Conservation (phyloP, 1,140 invertebrate species). For the Teleogryllus occipitalis region DNA sequence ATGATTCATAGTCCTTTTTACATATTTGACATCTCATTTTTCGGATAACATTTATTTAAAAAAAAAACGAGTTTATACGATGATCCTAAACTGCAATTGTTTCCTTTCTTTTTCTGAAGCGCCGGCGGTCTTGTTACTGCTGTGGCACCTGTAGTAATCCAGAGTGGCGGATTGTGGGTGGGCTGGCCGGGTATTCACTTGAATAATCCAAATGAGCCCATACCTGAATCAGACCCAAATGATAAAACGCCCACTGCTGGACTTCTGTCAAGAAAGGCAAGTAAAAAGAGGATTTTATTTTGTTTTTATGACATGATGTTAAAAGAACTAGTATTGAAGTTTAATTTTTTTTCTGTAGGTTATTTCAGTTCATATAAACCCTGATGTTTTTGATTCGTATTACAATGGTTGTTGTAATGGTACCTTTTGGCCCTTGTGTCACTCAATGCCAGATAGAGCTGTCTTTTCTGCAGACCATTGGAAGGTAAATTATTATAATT, state of each 20-base stretch:
- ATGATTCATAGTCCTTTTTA: conserved; percentile 16
- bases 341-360: conserved; percentile 47
- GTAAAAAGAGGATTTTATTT: neutral
- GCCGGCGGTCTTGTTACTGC: conserved; percentile 84
- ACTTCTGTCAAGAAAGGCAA: conserved; percentile 67
- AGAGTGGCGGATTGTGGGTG: conserved; percentile 76
- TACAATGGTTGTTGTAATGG: conserved; percentile 90
- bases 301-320: neutral
- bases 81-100: neutral
- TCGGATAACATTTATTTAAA: neutral
- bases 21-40: neutral
- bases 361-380: conserved; percentile 66
- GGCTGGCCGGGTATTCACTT: conserved; percentile 81
- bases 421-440: conserved; percentile 85
- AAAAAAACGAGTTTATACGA: neutral
- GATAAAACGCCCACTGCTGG: conserved; percentile 79
- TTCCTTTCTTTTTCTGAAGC: conserved; percentile 37
- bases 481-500: conserved; percentile 38
- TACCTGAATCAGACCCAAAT: conserved; percentile 75
- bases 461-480: conserved; percentile 72
- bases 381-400: conserved; percentile 68
- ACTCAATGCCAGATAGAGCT: conserved; percentile 78
- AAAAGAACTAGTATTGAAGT: neutral
- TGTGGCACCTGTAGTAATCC: conserved; percentile 79
- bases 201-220: conserved; percentile 59